Percentiles rank a stretch among this genome's conserved stretches.
phyloP scores from a whole-genome alignment of 2,797 vertebrate genomes.

The Cyprinella venusta region DNA sequence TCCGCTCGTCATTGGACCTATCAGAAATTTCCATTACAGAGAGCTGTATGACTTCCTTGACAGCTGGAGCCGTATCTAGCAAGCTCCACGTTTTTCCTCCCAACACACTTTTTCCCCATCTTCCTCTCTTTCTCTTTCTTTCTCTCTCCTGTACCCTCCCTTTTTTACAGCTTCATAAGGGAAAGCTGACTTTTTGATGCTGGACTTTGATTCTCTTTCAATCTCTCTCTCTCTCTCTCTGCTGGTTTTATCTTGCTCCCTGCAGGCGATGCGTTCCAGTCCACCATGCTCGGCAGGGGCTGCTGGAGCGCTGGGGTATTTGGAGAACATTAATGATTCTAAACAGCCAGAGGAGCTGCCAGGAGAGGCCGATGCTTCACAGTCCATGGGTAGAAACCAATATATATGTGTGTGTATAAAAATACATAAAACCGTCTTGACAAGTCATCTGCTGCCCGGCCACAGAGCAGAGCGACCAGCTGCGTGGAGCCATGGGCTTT shows the following conservation, averaged over 20 bases:
- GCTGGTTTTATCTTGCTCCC: conserved; percentile 54
- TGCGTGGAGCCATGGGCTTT: conserved; percentile 39
- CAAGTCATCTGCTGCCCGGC: conserved; percentile 43
- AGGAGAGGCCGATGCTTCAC: conserved; percentile 39
- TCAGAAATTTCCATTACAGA: conserved; percentile 57
- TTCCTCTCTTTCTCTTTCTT: conserved; percentile 37
- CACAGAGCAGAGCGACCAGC: conserved; percentile 36
- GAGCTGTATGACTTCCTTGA: conserved; percentile 55
- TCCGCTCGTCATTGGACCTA: conserved; percentile 48
- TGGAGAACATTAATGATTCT: conserved; percentile 64
- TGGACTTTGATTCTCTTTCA: conserved; percentile 61
- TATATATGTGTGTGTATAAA: conserved; percentile 34
- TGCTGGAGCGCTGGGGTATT: conserved; percentile 54
- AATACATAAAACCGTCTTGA: conserved; percentile 39
- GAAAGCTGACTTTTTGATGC: conserved; percentile 63
- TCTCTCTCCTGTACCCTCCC: conserved; percentile 21
- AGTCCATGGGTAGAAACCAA: conserved; percentile 29
- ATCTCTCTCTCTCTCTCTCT: conserved; percentile 42
- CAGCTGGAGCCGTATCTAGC: conserved; percentile 54
- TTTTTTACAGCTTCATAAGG: conserved; percentile 58
- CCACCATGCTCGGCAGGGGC: conserved; percentile 57
- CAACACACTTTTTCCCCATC: conserved; percentile 20
- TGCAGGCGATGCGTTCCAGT: conserved; percentile 59
- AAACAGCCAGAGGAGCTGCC: conserved; percentile 61
- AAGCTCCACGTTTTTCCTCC: conserved; percentile 43